Conservation (phyloP, 2,113 vertebrate species). For the Clarias gariepinus region DNA sequence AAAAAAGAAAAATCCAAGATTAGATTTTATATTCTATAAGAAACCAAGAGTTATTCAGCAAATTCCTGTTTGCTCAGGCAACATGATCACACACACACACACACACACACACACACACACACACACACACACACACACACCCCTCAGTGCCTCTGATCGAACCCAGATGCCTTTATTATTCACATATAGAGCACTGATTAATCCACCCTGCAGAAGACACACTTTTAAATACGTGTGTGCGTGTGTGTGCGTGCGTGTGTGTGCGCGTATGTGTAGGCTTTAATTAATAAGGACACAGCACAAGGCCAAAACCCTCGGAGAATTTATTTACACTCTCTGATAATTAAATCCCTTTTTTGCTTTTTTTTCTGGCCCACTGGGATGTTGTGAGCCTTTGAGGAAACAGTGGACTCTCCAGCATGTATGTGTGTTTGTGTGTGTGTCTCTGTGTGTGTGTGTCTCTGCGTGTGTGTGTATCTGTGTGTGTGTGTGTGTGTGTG, state of each 20-base stretch:
- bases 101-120: background rate
- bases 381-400: slow-evolving; percentile 22
- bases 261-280: slow-evolving; percentile 1
- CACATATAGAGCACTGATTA: background rate
- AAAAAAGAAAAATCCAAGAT: background rate
- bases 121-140: slow-evolving; percentile 4
- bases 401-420: slow-evolving; percentile 33
- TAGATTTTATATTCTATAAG: background rate
- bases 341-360: slow-evolving; percentile 17
- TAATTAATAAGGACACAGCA: slow-evolving; percentile 11
- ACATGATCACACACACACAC: background rate
- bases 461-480: too few species aligned
- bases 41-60: background rate
- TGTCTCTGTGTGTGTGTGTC: too few species aligned
- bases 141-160: background rate
- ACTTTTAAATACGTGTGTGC: background rate
- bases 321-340: slow-evolving; percentile 17
- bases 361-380: slow-evolving; percentile 30
- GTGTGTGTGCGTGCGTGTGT: slow-evolving; percentile 21
- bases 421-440: background rate
- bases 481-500: background rate
- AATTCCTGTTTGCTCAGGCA: background rate
- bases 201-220: background rate
- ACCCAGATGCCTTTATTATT: slow-evolving; percentile 21
- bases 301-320: background rate